A percentile compares a stretch with the other conserved stretches of the same genome.
Evolutionary conservation across 2,113 vertebrate genomes (phyloP).

Genomic region (Microcebus griseorufus): DNA sequence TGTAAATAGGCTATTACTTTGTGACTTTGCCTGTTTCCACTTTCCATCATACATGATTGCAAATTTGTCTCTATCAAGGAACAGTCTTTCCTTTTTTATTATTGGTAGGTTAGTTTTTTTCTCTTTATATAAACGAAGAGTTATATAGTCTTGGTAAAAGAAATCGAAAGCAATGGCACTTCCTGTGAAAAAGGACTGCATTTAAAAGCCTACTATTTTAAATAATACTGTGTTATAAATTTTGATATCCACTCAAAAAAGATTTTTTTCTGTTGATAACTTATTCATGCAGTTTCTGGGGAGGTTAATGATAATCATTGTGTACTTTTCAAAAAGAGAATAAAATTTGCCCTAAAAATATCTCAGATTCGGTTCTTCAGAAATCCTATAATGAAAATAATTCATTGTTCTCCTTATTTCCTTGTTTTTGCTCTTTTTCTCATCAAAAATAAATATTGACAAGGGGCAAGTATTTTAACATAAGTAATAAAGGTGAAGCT

Average conservation of each 20-base stretch:
- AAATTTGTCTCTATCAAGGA: constrained; percentile 80
- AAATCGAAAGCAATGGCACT: constrained; percentile 46
- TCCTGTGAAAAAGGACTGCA: constrained; percentile 52
- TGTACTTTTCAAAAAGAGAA: constrained; percentile 63
- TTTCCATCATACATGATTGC: constrained; percentile 74
- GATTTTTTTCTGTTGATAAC: constrained; percentile 51
- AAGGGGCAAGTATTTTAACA: not conserved
- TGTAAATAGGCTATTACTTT: constrained; percentile 81
- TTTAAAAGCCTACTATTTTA: constrained; percentile 61
- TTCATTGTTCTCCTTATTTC: constrained; percentile 20
- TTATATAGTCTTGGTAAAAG: constrained; percentile 45
- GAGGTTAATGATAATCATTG: constrained; percentile 69
- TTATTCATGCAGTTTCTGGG: constrained; percentile 65
- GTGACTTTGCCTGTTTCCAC: constrained; percentile 76
- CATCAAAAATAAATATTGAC: constrained; percentile 49
- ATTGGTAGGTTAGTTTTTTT: constrained; percentile 47
- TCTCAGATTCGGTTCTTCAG: constrained; percentile 49
- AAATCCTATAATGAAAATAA: constrained; percentile 36
- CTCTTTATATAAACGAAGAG: constrained; percentile 39
- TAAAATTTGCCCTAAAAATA: constrained; percentile 54
- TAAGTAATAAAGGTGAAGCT: constrained; percentile 6
- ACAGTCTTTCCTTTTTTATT: constrained; percentile 71
- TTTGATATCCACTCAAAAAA: constrained; percentile 42
- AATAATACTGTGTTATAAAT: constrained; percentile 55
- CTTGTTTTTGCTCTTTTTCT: constrained; percentile 36